phyloP scores from a whole-genome alignment of 2,797 vertebrate genomes.

The Sarcophilus harrisii region DNA sequence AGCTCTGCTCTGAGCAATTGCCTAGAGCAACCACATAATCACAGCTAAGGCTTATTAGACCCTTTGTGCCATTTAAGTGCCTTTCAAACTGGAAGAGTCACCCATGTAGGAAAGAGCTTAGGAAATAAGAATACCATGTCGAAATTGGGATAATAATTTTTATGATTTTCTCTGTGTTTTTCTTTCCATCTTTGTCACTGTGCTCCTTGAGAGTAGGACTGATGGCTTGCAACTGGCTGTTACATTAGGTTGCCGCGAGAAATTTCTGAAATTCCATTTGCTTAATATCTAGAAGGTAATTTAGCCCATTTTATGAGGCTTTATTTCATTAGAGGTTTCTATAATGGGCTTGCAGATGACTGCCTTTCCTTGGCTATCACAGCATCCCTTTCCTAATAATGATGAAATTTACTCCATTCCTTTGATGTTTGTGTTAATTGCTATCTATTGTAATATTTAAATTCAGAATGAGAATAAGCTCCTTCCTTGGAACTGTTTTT shows the following conservation, averaged over 20 bases:
- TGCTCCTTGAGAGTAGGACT: conserved; percentile 10
- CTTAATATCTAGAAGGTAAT: conserved; percentile 73
- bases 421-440: conserved; percentile 73
- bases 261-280: conserved; percentile 64
- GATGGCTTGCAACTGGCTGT: conserved; percentile 42
- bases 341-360: conserved; percentile 70
- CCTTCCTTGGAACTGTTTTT: conserved; percentile 59
- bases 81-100: conserved; percentile 39
- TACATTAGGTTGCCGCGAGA: conserved; percentile 55
- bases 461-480: conserved; percentile 62
- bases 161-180: conserved; percentile 29
- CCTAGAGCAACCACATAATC: background rate
- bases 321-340: conserved; percentile 77
- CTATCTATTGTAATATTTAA: conserved; percentile 75
- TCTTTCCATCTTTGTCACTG: conserved; percentile 60
- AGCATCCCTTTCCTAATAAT: conserved; percentile 65
- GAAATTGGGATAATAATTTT: background rate
- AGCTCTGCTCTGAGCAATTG: conserved; percentile 33
- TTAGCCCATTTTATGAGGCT: conserved; percentile 70
- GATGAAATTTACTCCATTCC: conserved; percentile 68
- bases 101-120: conserved; percentile 6
- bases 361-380: conserved; percentile 72
- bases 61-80: background rate
- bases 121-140: background rate
- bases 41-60: background rate